These are phyloP conservation scores for Arrhamphus sclerolepis DNA, from an alignment of 2,797 vertebrate species.

Conservation along the genomic window DNA sequence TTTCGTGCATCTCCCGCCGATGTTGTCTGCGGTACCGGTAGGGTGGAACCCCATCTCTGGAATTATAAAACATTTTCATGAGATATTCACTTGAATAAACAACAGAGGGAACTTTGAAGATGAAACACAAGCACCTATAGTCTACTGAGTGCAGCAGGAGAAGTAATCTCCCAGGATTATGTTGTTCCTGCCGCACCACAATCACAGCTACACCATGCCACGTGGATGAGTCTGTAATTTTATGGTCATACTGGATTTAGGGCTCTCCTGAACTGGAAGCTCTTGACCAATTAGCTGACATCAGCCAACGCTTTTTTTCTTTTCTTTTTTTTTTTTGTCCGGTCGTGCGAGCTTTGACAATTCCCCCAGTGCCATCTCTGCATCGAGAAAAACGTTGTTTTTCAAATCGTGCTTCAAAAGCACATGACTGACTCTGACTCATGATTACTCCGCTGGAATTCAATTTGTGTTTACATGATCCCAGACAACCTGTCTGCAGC, in stretches of 20 bases:
- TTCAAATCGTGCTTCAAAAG: slow-evolving; percentile 60
- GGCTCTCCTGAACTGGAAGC: slow-evolving; percentile 67
- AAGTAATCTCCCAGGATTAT: slow-evolving; percentile 43
- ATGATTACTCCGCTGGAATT: slow-evolving; percentile 64
- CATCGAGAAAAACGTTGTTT: slow-evolving; percentile 27
- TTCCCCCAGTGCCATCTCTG: slow-evolving; percentile 73
- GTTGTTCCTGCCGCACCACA: slow-evolving; percentile 40
- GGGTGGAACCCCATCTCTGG: slow-evolving; percentile 94
- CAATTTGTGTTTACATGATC: slow-evolving; percentile 53
- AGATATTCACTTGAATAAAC: slow-evolving; percentile 70
- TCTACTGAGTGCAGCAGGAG: slow-evolving; percentile 36
- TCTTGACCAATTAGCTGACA: slow-evolving; percentile 80
- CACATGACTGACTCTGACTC: slow-evolving; percentile 43
- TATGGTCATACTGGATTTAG: slow-evolving; percentile 67
- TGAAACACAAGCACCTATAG: slow-evolving; percentile 31
- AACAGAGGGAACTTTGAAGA: slow-evolving; percentile 58
- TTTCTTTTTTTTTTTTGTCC: slow-evolving; percentile 84
- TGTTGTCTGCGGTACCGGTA: slow-evolving; percentile 94
- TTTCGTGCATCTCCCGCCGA: slow-evolving; percentile 98
- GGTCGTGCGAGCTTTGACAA: slow-evolving; percentile 79
- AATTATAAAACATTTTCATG: slow-evolving; percentile 66
- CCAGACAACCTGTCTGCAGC: slow-evolving; percentile 10
- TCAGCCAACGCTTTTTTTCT: slow-evolving; percentile 81
- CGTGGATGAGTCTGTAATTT: slow-evolving; percentile 44
- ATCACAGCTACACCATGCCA: slow-evolving; percentile 50